These are phyloP conservation scores for Pycnonotus jocosus DNA, from an alignment of 2,113 vertebrate species.

Conservation along the genomic window DNA sequence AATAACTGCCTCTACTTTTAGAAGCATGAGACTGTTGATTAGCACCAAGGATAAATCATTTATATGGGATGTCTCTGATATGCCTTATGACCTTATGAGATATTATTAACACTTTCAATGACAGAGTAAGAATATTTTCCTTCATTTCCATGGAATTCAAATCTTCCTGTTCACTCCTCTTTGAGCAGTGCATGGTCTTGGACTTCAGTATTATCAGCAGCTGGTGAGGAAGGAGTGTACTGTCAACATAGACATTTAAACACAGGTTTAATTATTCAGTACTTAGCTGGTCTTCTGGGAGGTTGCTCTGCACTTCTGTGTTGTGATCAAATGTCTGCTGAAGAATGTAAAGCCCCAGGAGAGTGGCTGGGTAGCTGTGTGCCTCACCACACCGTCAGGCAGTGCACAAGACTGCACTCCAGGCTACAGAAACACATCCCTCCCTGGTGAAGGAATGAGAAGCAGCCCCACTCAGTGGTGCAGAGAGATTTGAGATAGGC, in stretches of 20 bases:
- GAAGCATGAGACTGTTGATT: neutral
- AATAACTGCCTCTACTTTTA: neutral
- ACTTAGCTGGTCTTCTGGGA: neutral
- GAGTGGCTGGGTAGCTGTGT: neutral
- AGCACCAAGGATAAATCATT: neutral
- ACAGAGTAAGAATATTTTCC: neutral
- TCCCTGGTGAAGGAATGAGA: neutral
- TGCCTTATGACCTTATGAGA: neutral
- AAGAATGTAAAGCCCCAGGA: neutral
- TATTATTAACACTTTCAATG: neutral
- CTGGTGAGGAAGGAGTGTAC: neutral
- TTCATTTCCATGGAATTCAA: neutral
- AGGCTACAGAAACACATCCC: neutral
- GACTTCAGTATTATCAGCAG: neutral
- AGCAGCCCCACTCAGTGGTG: neutral
- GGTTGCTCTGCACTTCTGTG: neutral
- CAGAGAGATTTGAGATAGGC: neutral
- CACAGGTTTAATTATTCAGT: neutral
- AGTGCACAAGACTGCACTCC: neutral
- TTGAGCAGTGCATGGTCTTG: neutral
- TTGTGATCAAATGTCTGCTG: neutral
- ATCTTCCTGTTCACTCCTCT: neutral
- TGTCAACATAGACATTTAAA: neutral
- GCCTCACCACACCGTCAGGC: rapidly evolving
- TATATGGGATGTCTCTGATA: neutral